phyloP scores from a whole-genome alignment of 2,797 vertebrate genomes.

The Acropternis orthonyx region DNA sequence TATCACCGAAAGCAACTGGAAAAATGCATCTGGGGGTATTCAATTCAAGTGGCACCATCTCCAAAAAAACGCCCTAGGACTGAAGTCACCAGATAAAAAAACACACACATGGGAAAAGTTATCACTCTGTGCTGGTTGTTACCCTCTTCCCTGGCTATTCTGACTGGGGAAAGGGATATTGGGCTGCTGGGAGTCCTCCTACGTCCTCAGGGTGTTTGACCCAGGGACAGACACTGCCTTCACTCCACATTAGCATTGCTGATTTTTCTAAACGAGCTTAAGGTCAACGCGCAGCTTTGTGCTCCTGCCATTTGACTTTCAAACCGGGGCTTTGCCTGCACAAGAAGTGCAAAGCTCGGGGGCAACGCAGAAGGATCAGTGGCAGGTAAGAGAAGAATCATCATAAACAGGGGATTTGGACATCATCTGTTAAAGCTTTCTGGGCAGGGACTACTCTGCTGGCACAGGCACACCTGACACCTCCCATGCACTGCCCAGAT shows the following conservation, averaged over 20 bases:
- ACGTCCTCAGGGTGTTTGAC: neutral
- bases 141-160: neutral
- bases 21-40: neutral
- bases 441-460: neutral
- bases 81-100: neutral
- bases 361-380: neutral
- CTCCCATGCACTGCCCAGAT: rapidly evolving
- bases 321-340: neutral
- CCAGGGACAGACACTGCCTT: neutral
- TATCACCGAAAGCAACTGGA: neutral
- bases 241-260: neutral
- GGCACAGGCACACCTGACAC: neutral
- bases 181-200: neutral
- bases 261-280: neutral
- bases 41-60: neutral
- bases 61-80: neutral
- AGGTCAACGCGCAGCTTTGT: neutral
- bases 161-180: neutral
- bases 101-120: neutral
- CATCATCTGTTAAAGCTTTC: neutral
- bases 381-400: neutral
- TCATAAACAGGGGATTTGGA: neutral
- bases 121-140: neutral
- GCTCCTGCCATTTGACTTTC: neutral
- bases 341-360: neutral